These are phyloP conservation scores for Margaritifera margaritifera DNA, from an alignment of 2,888 invertebrate genomes.

Conservation along the genomic window DNA sequence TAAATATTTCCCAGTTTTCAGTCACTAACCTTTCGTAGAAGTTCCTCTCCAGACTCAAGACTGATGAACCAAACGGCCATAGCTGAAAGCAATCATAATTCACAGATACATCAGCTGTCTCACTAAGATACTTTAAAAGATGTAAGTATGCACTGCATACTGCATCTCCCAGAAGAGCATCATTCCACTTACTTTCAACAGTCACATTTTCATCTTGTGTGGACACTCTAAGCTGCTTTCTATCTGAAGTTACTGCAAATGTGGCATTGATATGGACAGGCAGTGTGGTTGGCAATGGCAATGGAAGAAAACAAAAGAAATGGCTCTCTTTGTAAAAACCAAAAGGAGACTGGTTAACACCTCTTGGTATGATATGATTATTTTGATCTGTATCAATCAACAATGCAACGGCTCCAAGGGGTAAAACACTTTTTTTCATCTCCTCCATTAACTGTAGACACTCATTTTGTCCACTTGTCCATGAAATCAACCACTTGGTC, in stretches of 20 bases:
- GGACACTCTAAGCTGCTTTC: slow-evolving; percentile 45
- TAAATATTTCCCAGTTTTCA: slow-evolving; percentile 9
- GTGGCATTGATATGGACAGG: slow-evolving; percentile 64
- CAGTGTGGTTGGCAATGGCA: slow-evolving; percentile 54
- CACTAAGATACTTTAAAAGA: slow-evolving; percentile 8
- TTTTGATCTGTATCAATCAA: slow-evolving; percentile 1
- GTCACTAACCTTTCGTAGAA: slow-evolving; percentile 9
- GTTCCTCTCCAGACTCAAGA: not conserved
- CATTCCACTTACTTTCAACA: slow-evolving; percentile 21
- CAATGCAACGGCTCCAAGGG: slow-evolving; percentile 33
- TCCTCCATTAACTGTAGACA: slow-evolving; percentile 2
- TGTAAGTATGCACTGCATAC: slow-evolving; percentile 18
- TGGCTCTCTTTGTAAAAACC: slow-evolving; percentile 38
- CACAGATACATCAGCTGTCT: not conserved
- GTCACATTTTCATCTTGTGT: slow-evolving; percentile 52
- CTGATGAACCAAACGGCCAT: slow-evolving; percentile 11
- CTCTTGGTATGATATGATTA: not conserved
- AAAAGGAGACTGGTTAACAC: slow-evolving; percentile 10
- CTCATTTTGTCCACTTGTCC: slow-evolving; percentile 26
- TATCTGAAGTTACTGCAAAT: slow-evolving; percentile 59
- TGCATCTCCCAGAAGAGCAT: slow-evolving; percentile 18
- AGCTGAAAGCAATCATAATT: slow-evolving; percentile 10
- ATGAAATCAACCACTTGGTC: slow-evolving; percentile 30
- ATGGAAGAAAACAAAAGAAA: slow-evolving; percentile 47
- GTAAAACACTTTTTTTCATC: slow-evolving; percentile 21